Evolutionary conservation across 2,113 vertebrate species (phyloP).

Genomic region (Heptranchias perlo): DNA sequence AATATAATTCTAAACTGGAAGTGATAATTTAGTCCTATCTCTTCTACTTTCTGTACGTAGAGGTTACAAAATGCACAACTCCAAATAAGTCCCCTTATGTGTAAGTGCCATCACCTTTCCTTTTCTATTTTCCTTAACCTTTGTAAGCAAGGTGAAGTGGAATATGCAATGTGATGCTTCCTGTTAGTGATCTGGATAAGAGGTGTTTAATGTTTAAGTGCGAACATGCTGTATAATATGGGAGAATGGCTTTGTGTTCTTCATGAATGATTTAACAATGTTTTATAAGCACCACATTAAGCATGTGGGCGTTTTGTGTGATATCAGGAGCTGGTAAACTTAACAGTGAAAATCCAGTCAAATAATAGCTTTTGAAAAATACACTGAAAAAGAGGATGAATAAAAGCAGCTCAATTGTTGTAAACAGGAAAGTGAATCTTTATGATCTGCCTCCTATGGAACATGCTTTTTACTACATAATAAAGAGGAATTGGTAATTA

Average conservation of each 20-base stretch:
- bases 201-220: background rate
- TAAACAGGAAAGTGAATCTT: background rate
- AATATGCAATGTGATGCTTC: background rate
- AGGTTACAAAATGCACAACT: background rate
- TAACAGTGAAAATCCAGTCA: background rate
- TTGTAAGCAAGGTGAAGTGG: background rate
- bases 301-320: background rate
- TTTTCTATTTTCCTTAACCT: background rate
- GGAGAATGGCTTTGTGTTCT: background rate
- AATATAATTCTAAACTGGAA: background rate
- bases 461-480: background rate
- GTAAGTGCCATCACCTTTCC: background rate
- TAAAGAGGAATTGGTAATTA: constrained; percentile 14
- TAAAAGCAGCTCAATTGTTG: background rate
- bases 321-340: background rate
- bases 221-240: background rate
- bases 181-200: background rate
- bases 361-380: constrained; percentile 6
- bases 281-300: background rate
- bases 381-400: background rate
- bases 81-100: background rate
- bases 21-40: background rate
- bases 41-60: background rate
- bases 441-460: background rate
- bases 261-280: background rate